Percentiles rank a stretch among this genome's conserved stretches.
Evolutionary conservation across 2,888 invertebrate species (phyloP).

Genomic region (Drosophila subsilvestris): DNA sequence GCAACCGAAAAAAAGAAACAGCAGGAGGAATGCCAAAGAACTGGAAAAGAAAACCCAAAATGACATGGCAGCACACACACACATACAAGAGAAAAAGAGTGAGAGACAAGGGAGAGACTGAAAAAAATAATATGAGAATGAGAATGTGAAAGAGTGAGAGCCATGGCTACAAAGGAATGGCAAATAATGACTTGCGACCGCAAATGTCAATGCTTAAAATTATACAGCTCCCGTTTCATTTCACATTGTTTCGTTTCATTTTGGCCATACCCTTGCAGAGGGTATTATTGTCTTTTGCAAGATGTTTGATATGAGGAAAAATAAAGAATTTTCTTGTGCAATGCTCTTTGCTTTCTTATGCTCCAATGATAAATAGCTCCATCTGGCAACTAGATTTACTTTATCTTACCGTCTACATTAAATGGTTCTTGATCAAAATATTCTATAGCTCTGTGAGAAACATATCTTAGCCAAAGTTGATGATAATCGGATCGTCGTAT

Average conservation of each 20-base stretch:
- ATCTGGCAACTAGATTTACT: not conserved
- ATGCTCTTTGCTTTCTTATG: too few relatives aligned
- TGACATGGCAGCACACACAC: constrained; percentile 21
- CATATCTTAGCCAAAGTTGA: not conserved
- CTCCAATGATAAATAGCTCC: too few relatives aligned
- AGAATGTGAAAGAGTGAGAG: not conserved
- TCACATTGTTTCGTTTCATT: constrained; percentile 33
- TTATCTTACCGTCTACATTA: not conserved
- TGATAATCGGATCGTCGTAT: not conserved
- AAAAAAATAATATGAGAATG: not conserved
- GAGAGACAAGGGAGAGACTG: constrained; percentile 2
- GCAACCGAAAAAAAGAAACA: constrained; percentile 37
- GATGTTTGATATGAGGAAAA: too few relatives aligned
- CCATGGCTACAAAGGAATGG: constrained; percentile 23
- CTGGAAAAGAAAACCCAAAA: constrained; percentile 40
- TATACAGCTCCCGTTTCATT: constrained; percentile 64
- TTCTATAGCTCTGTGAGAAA: not conserved
- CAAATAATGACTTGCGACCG: constrained; percentile 76
- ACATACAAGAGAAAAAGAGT: constrained; percentile 4
- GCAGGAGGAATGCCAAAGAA: constrained; percentile 46
- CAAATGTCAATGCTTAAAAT: constrained; percentile 79
- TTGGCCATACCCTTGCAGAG: constrained; percentile 3
- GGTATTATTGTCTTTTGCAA: not conserved
- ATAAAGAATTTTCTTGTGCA: too few relatives aligned
- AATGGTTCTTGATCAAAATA: not conserved